Evolutionary conservation across 2,113 vertebrate species (phyloP), one percentile per base, ranked within the genome.

Genomic region (Odontophorus gujanensis): DNA sequence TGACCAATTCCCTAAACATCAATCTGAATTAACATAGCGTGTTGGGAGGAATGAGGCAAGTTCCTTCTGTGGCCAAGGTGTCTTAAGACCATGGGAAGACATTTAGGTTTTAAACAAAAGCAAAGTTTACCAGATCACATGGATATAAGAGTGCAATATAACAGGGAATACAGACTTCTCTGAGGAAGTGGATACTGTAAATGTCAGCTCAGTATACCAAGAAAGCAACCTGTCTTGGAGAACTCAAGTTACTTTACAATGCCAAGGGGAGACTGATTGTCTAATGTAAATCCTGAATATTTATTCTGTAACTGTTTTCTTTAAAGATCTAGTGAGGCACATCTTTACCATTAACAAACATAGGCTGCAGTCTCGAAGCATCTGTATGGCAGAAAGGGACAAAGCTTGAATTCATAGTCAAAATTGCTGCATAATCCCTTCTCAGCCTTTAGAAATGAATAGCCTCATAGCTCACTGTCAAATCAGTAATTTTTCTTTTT

Each of bases 191-290:
- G 25, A 59, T 90, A 85, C 22, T 36, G 78, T 85, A 93, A 95
- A 93, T 96, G 43, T 91, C 95, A 96, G 25, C 34, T 80, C 71
- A 83, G 47, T 85, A 74, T 18, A 82, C 26, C 13, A 85, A 83
- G 68, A 78, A 89, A 77, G 57, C 47, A 92, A 47, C 34, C 42
- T 85, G 63, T 26, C 43, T 87, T 85, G 63, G 2, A 3, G 78
- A 92, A 89, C 25, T 43, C 32, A 59, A 9, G 20, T 75, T 77
- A 43, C 3, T 1, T 47, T 65, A 45, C 55, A 42, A 89, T 45
- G 47, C 76, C 62, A 42, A 73, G 40, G n/a, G 28, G n/a, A 85
- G 25, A 66, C 34, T 59, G 68, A 36, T 45, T 80, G 36, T 26
- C 47, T 77, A 42, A 13, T 43, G 50, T 57, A 93, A 92, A 87